These are phyloP conservation scores for Zaprionus capensis DNA, from an alignment of 1,140 invertebrate species.

Conservation along the genomic window DNA sequence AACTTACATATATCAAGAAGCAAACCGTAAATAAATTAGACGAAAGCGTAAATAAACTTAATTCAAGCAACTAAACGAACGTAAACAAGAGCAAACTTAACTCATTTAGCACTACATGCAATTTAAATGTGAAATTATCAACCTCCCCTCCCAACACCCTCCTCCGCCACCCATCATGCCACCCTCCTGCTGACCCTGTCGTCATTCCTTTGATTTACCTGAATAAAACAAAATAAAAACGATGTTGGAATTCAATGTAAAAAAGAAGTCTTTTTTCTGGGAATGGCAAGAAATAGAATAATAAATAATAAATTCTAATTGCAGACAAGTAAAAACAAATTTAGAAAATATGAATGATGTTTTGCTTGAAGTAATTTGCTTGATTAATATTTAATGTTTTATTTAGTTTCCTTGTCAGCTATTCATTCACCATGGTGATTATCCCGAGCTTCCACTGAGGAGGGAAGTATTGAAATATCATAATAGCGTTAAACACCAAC, in stretches of 20 bases:
- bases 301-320: background rate
- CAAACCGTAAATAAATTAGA: constrained; percentile 36
- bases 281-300: background rate
- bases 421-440: no score
- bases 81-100: constrained; percentile 50
- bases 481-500: no score
- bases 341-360: background rate
- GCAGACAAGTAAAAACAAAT: background rate
- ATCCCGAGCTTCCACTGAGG: no score
- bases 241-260: constrained; percentile 78
- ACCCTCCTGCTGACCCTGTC: constrained; percentile 13
- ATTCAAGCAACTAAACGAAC: constrained; percentile 35
- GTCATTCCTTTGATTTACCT: constrained; percentile 69
- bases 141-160: background rate
- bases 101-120: constrained; percentile 74
- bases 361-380: background rate
- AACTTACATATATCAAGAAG: constrained; percentile 69
- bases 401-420: no score
- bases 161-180: background rate
- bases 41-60: constrained; percentile 41
- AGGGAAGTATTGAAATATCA: no score
- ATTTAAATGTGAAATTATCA: constrained; percentile 69
- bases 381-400: no score
- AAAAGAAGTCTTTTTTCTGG: constrained; percentile 32
- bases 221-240: constrained; percentile 67